phyloP scores from a whole-genome alignment of 2,797 vertebrate species.

The Arrhamphus sclerolepis region DNA sequence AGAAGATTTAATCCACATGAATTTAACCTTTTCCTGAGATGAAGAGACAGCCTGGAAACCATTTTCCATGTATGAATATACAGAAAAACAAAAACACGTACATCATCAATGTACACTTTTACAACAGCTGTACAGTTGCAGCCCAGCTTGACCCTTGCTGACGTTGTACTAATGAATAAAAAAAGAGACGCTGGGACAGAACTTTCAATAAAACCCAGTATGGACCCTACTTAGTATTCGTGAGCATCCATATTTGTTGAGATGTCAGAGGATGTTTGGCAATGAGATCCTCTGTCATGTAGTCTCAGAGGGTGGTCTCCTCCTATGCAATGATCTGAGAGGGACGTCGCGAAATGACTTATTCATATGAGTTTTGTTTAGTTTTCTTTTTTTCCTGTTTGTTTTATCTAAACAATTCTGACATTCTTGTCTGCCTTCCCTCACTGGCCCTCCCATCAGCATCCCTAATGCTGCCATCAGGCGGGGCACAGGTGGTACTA shows the following conservation, averaged over 20 bases:
- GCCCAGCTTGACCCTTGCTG: conserved; percentile 14
- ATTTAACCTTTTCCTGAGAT: conserved; percentile 5
- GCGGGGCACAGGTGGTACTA: conserved; percentile 9
- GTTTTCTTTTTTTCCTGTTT: conserved; percentile 30
- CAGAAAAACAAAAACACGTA: no score
- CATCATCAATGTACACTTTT: no score
- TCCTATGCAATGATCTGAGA: conserved; percentile 22
- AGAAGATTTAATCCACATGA: conserved; percentile 11
- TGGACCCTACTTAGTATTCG: conserved; percentile 22
- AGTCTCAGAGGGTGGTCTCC: conserved; percentile 44
- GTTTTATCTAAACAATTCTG: conserved; percentile 34
- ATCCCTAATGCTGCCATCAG: conserved; percentile 18
- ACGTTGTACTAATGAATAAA: conserved; percentile 9
- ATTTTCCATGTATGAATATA: background rate
- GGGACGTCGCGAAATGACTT: conserved; percentile 51
- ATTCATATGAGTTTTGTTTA: conserved; percentile 53
- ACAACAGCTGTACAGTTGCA: background rate
- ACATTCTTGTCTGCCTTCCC: conserved; percentile 8
- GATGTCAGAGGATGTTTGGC: conserved; percentile 43
- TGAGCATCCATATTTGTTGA: conserved; percentile 42
- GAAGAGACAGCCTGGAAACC: conserved; percentile 5
- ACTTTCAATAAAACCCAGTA: conserved; percentile 10
- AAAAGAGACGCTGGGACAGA: background rate
- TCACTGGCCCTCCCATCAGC: background rate
- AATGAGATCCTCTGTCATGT: conserved; percentile 37